Evolutionary conservation across 2,888 invertebrate species (phyloP), one percentile per base, ranked within the genome.

Genomic region (Ophioninae sp.): DNA sequence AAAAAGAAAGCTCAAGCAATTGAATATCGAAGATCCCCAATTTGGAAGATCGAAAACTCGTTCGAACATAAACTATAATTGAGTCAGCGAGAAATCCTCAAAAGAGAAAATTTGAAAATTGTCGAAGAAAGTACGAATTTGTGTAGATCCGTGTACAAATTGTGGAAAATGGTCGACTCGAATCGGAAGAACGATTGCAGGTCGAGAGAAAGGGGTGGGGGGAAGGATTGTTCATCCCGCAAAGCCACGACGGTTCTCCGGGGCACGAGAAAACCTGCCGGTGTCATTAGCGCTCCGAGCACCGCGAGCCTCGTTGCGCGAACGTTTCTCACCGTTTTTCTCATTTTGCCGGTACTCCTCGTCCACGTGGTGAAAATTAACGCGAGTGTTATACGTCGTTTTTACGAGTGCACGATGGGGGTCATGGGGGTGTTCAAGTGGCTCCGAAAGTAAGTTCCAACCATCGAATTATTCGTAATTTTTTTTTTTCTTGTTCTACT

Each of bases 381-480:
- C 64, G 23, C 85, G 21, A 41, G 82, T 79, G 80, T 86, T 23
- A 65, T 87, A 67, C 73, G 74, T 74, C 79, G 81, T 81, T 85
- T 87, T 85, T 85, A 84, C 82, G 85, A 85, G 83, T 87, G 86
- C 84, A 87, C 82, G 37, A 90, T 91, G 90, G 91, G 90, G 61
- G 89, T 91, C 83, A 90, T 89, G 88, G 89, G 90, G 72, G 88
- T 91, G 82, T 88, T 90, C 81, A 91, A 89, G 74, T 91, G 91
- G 90, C 87, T 91, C 37, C 88, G 88, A 87, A 90, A 90, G 91
- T 91, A 88, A 91, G 91, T 90, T n/a, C 30, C 44, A 56, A 17
- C 68, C 44, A 64, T 64, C 57, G 23, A 50, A 37, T 20, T 57
- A 6, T 13, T 0, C 6, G 21, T 21, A 20, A 21, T 30, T 50